Conservation (phyloP, 2,888 invertebrate species). For the Sinodicranocentrus sp. region DNA sequence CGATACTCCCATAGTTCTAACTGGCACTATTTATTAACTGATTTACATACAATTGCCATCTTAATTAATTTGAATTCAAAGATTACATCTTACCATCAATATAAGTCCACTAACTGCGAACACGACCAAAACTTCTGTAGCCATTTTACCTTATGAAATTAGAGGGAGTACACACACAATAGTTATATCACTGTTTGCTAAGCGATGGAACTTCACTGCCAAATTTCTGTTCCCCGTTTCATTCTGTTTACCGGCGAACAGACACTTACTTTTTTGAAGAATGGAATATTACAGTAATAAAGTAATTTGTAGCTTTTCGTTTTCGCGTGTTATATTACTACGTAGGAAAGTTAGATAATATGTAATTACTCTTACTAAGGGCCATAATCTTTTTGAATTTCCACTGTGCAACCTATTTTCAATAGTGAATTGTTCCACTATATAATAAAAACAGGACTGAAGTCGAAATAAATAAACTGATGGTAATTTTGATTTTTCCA, state of each 20-base stretch:
- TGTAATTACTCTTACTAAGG: too few species aligned
- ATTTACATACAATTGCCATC: neutral
- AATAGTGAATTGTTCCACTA: neutral
- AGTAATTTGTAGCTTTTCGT: neutral
- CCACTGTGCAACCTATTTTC: too few species aligned
- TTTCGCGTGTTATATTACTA: too few species aligned
- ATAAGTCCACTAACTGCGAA: slow-evolving; percentile 29
- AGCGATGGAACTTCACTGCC: neutral
- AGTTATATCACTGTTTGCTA: neutral
- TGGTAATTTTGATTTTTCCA: neutral
- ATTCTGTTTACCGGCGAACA: neutral
- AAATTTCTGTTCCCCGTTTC: neutral
- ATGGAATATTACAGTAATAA: too few species aligned
- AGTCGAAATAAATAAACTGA: too few species aligned
- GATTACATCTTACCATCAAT: slow-evolving; percentile 32
- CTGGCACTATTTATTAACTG: neutral
- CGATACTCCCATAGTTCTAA: too few species aligned
- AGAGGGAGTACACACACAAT: neutral
- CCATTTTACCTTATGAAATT: slow-evolving; percentile 8
- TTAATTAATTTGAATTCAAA: neutral
- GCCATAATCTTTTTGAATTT: too few species aligned
- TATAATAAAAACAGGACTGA: neutral
- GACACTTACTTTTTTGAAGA: too few species aligned
- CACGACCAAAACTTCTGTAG: slow-evolving; percentile 20
- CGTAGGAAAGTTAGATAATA: too few species aligned